These are phyloP conservation scores for Serranus cabrilla DNA, from an alignment of 2,797 vertebrate genomes.

Conservation along the genomic window DNA sequence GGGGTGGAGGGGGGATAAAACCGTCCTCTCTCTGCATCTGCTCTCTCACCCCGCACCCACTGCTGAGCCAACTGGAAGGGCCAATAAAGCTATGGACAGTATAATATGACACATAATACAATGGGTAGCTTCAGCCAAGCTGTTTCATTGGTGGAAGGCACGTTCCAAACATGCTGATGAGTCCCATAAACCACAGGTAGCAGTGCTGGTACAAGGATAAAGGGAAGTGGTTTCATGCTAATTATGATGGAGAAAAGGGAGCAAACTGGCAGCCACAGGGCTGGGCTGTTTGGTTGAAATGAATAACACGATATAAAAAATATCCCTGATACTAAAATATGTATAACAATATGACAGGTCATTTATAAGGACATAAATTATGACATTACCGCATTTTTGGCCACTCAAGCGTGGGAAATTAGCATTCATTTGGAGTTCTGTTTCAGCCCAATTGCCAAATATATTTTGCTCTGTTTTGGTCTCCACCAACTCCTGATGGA, in stretches of 20 bases:
- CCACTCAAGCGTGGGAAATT: neutral
- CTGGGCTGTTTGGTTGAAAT: neutral
- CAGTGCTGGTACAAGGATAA: constrained; percentile 8
- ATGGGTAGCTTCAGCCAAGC: constrained; percentile 17
- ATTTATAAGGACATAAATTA: too few species aligned
- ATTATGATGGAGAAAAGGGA: constrained; percentile 20
- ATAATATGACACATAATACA: constrained; percentile 60
- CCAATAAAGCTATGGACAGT: constrained; percentile 56
- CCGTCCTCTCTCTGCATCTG: constrained; percentile 53
- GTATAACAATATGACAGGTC: neutral
- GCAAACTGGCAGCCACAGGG: neutral
- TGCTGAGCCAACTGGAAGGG: constrained; percentile 51
- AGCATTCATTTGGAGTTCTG: neutral
- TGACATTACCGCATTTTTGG: too few species aligned
- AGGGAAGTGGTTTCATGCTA: constrained; percentile 17
- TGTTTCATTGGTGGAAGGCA: constrained; percentile 31
- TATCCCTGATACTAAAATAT: neutral
- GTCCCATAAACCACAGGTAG: constrained; percentile 35
- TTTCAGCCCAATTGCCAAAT: neutral
- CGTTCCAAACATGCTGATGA: constrained; percentile 33
- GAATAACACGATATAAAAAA: constrained; percentile 1
- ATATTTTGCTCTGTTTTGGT: neutral
- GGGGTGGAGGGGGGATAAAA: constrained; percentile 45
- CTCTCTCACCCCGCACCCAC: constrained; percentile 42
- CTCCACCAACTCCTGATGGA: neutral